Evolutionary conservation across 2,888 invertebrate genomes (phyloP), one percentile per base, ranked within the genome.

Genomic region (Drosophila macrospina): DNA sequence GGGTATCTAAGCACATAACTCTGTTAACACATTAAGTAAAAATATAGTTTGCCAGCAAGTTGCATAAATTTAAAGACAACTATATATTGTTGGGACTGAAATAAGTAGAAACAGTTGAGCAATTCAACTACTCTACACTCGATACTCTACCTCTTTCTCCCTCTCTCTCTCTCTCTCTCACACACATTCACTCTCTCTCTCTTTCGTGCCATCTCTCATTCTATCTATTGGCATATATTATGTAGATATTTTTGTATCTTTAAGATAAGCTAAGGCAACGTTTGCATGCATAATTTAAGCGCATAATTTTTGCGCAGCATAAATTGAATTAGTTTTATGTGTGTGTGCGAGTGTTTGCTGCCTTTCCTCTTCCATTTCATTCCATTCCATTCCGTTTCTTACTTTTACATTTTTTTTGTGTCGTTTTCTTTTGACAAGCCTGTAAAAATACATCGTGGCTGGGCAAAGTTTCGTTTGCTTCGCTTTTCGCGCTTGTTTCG

Each of bases 201-300:
- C 41, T 32, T n/a, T 20, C 10, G 5, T 28, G 7, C 7, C 26
- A 2, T 16, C 4, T 6, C n/a, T 15, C 30, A 1, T 54, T 20
- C 48, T 30, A 28, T 36, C 41, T 15, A 16, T 30, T 45, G 37
- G 69, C 15, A 59, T 55, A 76, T 45, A 71, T 67, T 74, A 74
- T 74, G 78, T 41, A 78, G 61, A 74, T 74, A 37, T 26, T 36
- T 50, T 24, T 55, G 61, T 73, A 60, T 66, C 56, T 67, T 63
- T 28, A 67, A 50, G 78, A 73, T 63, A 73, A 64, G 78, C 60
- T 32, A 20, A 42, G 69, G 61, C 74, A 69, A 51, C 65, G 69
- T 68, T 67, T 75, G 77, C 76, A 71, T 77, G 77, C 77, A 79
- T 77, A 77, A 79, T 79, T 76, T 48, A 41, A 56, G 59, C 59